Percentiles rank a stretch among this genome's conserved stretches.
These are phyloP conservation scores for Ctenoplectra terminalis DNA, from an alignment of 1,140 invertebrate genomes.

Conservation along the genomic window DNA sequence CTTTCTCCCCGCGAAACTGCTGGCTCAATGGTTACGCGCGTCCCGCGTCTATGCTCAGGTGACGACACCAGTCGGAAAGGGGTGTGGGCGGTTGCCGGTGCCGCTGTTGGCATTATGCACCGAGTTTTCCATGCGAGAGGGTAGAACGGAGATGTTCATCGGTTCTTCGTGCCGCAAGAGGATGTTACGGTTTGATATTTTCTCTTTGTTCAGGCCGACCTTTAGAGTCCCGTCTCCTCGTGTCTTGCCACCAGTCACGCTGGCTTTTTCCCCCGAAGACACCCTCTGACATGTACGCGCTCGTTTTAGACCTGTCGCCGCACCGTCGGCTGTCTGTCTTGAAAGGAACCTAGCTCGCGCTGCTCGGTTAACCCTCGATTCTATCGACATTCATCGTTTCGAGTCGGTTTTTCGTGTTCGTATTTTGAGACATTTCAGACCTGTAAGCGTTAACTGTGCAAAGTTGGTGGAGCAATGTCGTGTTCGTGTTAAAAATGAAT, in stretches of 20 bases:
- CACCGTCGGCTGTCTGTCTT: not conserved
- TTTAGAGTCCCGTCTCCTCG: constrained; percentile 33
- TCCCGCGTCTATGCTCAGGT: constrained; percentile 52
- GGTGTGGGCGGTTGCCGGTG: not conserved
- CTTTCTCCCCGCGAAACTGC: constrained; percentile 22
- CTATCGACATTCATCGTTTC: not conserved
- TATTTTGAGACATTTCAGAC: not conserved
- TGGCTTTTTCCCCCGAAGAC: constrained; percentile 21
- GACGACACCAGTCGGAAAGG: constrained; percentile 35
- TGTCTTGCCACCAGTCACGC: constrained; percentile 15
- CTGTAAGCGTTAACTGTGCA: not conserved
- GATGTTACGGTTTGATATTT: constrained; percentile 53
- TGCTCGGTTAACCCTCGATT: constrained; percentile 3
- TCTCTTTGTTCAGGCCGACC: constrained; percentile 33
- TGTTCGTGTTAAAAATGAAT: not conserved
- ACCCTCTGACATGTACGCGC: constrained; percentile 3
- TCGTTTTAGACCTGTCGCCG: constrained; percentile 13
- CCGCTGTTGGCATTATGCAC: constrained; percentile 46
- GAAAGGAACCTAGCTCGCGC: not conserved
- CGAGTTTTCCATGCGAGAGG: constrained; percentile 41
- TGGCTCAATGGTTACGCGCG: constrained; percentile 48
- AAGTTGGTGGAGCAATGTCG: not conserved
- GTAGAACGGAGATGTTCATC: constrained; percentile 52
- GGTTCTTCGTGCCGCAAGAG: constrained; percentile 48
- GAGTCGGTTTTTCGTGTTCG: not conserved